These are phyloP conservation scores for Chiridota heheva DNA, from an alignment of 35 echinoderm and acorn worm species.

Conservation along the genomic window DNA sequence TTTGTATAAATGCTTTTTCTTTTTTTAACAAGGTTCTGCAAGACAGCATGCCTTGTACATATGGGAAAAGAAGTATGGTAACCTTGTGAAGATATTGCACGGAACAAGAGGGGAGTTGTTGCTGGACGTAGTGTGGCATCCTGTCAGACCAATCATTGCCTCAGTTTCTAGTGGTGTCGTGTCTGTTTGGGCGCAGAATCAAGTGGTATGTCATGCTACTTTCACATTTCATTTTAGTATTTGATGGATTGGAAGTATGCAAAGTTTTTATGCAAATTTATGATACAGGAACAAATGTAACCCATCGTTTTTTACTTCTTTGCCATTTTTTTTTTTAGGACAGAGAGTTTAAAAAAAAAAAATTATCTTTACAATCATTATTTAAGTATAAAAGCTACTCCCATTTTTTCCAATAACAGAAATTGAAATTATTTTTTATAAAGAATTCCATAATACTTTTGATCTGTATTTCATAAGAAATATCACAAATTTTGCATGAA, in stretches of 20 bases:
- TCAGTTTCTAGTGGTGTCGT: constrained; percentile 98
- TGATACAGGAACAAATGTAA: not conserved
- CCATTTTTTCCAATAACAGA: too few relatives aligned
- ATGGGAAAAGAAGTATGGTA: constrained; percentile 99
- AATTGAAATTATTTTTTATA: too few relatives aligned
- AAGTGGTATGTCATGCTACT: constrained; percentile 80
- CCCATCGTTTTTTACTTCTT: not conserved
- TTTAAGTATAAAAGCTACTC: too few relatives aligned
- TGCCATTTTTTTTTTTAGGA: too few relatives aligned
- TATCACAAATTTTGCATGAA: too few relatives aligned
- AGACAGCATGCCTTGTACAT: constrained; percentile 96
- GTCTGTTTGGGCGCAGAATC: constrained; percentile 97
- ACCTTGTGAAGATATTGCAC: constrained; percentile 95
- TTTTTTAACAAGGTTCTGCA: constrained; percentile 60
- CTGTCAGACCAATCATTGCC: constrained; percentile 99
- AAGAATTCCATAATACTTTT: too few relatives aligned
- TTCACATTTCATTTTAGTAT: too few relatives aligned
- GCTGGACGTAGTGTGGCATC: constrained; percentile 99
- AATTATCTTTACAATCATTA: too few relatives aligned
- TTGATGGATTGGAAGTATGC: too few relatives aligned
- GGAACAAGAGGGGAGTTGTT: constrained; percentile 92
- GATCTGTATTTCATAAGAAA: too few relatives aligned
- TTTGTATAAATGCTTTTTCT: not conserved
- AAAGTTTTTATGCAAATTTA: too few relatives aligned
- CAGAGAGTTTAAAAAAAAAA: too few relatives aligned